phyloP scores from a whole-genome alignment of 2,888 invertebrate genomes.

The Suillia variegata region DNA sequence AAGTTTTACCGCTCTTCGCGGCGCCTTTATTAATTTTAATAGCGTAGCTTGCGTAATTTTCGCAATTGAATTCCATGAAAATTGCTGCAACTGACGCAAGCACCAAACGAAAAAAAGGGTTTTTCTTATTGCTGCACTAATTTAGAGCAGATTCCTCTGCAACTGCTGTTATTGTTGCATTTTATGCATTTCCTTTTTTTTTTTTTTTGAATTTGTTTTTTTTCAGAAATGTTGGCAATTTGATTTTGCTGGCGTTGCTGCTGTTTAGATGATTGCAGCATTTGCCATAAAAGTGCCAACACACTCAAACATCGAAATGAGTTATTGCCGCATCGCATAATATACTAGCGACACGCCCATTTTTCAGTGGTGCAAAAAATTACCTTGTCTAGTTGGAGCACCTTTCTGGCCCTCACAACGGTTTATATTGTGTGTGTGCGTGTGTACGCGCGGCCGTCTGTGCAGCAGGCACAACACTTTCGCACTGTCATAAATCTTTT shows the following conservation, averaged over 20 bases:
- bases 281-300: background rate
- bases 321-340: too few species aligned
- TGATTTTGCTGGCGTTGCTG: background rate
- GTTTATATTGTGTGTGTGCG: background rate
- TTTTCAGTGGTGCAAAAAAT: conserved; percentile 15
- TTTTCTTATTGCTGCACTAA: background rate
- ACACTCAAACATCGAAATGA: too few species aligned
- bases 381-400: conserved; percentile 1
- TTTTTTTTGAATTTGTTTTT: background rate
- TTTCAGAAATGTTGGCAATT: too few species aligned
- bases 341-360: conserved; percentile 17
- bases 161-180: background rate
- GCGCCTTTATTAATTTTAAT: too few species aligned
- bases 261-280: background rate
- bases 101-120: too few species aligned
- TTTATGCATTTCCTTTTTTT: background rate
- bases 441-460: background rate
- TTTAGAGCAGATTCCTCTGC: background rate
- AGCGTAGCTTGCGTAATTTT: too few species aligned
- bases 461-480: conserved; percentile 3
- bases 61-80: too few species aligned
- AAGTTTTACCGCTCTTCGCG: too few species aligned
- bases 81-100: too few species aligned
- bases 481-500: conserved; percentile 6
- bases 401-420: background rate